Percentiles rank a stretch among this genome's conserved stretches.
Conservation (phyloP, 2,888 invertebrate genomes). For the Octodonta nipae region DNA sequence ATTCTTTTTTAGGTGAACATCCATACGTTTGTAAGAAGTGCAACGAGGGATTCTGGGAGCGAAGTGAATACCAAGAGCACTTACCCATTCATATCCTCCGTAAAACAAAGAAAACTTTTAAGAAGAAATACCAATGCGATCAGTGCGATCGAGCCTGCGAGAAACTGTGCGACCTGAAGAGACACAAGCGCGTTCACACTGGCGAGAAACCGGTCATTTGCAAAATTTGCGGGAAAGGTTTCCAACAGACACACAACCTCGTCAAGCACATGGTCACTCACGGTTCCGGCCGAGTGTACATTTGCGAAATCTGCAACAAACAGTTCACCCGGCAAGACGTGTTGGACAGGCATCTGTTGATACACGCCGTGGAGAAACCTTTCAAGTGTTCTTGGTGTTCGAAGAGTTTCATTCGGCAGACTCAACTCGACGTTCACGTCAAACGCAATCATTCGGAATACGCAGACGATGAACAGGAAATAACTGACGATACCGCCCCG, state of each 20-base stretch:
- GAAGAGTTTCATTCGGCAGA: conserved; percentile 27
- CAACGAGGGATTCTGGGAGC: conserved; percentile 24
- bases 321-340: conserved; percentile 31
- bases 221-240: conserved; percentile 26
- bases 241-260: conserved; percentile 31
- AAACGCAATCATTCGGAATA: too few relatives aligned
- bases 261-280: conserved; percentile 33
- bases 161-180: conserved; percentile 31
- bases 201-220: conserved; percentile 32
- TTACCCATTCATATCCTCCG: conserved; percentile 25
- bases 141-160: conserved; percentile 28
- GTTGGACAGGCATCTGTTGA: conserved; percentile 30
- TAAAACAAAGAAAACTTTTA: conserved; percentile 20
- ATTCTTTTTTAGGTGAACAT: conserved; percentile 25
- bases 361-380: conserved; percentile 32
- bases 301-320: conserved; percentile 31
- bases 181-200: conserved; percentile 32
- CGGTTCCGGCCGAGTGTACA: conserved; percentile 28
- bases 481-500: too few relatives aligned
- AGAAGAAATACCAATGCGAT: conserved; percentile 28
- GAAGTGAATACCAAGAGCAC: conserved; percentile 24
- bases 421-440: conserved; percentile 23
- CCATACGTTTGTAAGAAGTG: conserved; percentile 30
- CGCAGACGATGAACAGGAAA: too few relatives aligned
- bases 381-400: conserved; percentile 26